Percentiles rank a stretch among this genome's conserved stretches.
Conservation (phyloP, 2,888 invertebrate species). For the Acleris holmiana region DNA sequence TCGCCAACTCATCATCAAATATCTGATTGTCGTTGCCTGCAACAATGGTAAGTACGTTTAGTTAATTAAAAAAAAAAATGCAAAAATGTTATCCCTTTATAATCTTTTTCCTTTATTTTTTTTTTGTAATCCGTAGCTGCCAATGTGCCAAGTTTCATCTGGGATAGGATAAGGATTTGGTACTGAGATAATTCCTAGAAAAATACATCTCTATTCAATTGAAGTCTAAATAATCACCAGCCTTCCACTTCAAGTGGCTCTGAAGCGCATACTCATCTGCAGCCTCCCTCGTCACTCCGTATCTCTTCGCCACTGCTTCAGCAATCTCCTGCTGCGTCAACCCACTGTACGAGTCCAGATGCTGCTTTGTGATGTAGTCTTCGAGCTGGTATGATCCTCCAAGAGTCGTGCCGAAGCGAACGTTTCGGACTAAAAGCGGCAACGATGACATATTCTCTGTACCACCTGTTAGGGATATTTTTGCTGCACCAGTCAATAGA, state of each 20-base stretch:
- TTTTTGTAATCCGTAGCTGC: no score
- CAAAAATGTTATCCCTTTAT: no score
- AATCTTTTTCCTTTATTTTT: no score
- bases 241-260: slow-evolving; percentile 93
- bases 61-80: not conserved
- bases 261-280: slow-evolving; percentile 92
- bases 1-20: slow-evolving; percentile 94
- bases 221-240: slow-evolving; percentile 78
- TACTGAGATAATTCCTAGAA: no score
- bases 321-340: slow-evolving; percentile 95
- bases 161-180: no score
- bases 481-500: slow-evolving; percentile 91
- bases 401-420: slow-evolving; percentile 94
- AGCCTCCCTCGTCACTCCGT: slow-evolving; percentile 88
- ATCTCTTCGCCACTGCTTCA: slow-evolving; percentile 91
- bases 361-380: slow-evolving; percentile 82
- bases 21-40: slow-evolving; percentile 92
- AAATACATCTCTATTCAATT: no score
- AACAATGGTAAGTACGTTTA: slow-evolving; percentile 41
- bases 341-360: slow-evolving; percentile 91
- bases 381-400: slow-evolving; percentile 91
- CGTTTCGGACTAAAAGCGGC: slow-evolving; percentile 92
- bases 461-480: slow-evolving; percentile 94
- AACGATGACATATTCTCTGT: slow-evolving; percentile 97
- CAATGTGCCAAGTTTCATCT: no score